Percentiles rank a stretch among this genome's conserved stretches.
These are phyloP conservation scores for Aquatica leii DNA, from an alignment of 2,888 invertebrate genomes.

Conservation along the genomic window DNA sequence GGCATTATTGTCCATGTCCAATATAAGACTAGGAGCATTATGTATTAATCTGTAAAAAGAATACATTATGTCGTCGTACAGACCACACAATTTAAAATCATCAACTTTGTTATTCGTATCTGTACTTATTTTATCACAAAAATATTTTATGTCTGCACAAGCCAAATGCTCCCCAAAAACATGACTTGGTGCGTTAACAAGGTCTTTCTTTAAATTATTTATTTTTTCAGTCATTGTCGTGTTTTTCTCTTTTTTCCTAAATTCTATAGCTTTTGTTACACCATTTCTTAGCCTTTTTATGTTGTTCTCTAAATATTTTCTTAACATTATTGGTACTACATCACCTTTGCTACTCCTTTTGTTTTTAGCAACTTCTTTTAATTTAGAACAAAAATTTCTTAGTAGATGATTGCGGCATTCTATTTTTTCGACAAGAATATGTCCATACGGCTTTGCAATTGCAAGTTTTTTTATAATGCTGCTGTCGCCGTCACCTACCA, in stretches of 20 bases:
- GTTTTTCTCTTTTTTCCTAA: background rate
- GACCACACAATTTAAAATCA: background rate
- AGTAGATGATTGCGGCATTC: background rate
- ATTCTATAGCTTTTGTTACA: background rate
- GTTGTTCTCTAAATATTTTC: background rate
- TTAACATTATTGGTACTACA: background rate
- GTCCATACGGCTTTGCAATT: background rate
- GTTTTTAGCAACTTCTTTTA: background rate
- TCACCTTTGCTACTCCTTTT: background rate
- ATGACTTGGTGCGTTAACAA: background rate
- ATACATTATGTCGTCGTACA: background rate
- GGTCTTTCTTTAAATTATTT: background rate
- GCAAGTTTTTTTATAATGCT: background rate
- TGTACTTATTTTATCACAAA: background rate
- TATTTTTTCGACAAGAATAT: background rate
- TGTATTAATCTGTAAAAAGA: background rate
- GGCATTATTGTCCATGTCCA: background rate
- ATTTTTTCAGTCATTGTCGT: background rate
- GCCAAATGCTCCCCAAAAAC: background rate
- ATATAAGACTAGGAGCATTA: background rate
- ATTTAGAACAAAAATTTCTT: background rate
- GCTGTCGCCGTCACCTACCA: background rate
- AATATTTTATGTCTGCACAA: background rate
- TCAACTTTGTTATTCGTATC: background rate
- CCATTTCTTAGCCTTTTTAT: background rate